Conservation (phyloP, 2,888 invertebrate species). For the Melikaiella ostensackeni region DNA sequence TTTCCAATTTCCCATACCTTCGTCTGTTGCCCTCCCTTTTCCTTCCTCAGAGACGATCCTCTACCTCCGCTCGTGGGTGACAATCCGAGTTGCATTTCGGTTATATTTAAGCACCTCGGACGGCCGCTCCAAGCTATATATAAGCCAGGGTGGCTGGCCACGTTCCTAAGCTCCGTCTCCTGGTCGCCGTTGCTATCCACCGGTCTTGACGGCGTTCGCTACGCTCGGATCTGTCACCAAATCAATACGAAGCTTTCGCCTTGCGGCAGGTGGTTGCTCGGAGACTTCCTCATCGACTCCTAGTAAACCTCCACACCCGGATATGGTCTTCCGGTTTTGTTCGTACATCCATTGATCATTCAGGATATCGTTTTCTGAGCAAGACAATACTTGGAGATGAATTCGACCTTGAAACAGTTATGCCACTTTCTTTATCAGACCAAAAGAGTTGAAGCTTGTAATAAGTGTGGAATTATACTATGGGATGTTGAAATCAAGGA, state of each 20-base stretch:
- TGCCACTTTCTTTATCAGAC: neutral
- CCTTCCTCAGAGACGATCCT: conserved; percentile 4
- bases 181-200: conserved; percentile 48
- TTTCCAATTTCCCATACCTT: neutral
- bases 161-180: conserved; percentile 52
- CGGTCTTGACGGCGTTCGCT: conserved; percentile 39
- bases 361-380: neutral
- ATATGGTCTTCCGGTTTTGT: conserved; percentile 1
- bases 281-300: conserved; percentile 30
- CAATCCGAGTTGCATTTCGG: conserved; percentile 68
- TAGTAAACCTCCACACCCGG: conserved; percentile 25
- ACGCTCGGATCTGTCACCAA: conserved; percentile 65
- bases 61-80: conserved; percentile 52
- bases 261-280: conserved; percentile 55
- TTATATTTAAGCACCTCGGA: conserved; percentile 70
- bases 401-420: neutral
- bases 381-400: neutral
- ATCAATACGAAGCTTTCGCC: conserved; percentile 70
- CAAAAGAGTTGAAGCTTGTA: no score
- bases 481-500: no score
- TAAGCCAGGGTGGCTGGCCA: conserved; percentile 63
- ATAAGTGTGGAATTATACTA: no score
- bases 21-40: neutral
- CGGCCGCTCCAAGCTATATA: conserved; percentile 68
- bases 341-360: neutral